Percentiles rank a stretch among this genome's conserved stretches.
phyloP scores from a whole-genome alignment of 2,113 vertebrate genomes.

The Dermatemys mawii region DNA sequence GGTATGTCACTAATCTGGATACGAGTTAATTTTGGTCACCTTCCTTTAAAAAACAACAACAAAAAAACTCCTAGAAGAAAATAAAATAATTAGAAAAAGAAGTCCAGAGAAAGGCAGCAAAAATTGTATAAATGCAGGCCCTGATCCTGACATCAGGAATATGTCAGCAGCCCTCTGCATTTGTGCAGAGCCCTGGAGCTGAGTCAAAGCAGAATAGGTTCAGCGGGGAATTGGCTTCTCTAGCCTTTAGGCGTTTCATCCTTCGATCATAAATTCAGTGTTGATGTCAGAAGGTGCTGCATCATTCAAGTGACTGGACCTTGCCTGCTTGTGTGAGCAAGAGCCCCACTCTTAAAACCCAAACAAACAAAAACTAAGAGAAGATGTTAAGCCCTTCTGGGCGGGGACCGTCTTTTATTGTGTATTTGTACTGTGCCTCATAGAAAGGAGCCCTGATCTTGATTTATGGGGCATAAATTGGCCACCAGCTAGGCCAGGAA shows the following conservation, averaged over 20 bases:
- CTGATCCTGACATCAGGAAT: background rate
- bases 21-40: background rate
- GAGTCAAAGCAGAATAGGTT: background rate
- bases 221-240: fast-evolving
- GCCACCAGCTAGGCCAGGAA: fast-evolving
- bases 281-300: background rate
- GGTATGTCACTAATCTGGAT: background rate
- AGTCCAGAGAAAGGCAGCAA: background rate
- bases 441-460: background rate
- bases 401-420: background rate
- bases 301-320: background rate
- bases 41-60: too few species aligned
- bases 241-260: too few species aligned
- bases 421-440: background rate
- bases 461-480: background rate
- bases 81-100: background rate
- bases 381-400: fast-evolving
- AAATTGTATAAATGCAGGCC: background rate
- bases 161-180: background rate
- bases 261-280: too few species aligned
- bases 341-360: too few species aligned
- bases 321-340: background rate
- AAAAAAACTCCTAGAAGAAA: background rate
- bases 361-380: background rate
- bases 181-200: background rate